Base-by-base conservation (phyloP, 1,140 invertebrate species). In the Conus ventricosus region DNA sequence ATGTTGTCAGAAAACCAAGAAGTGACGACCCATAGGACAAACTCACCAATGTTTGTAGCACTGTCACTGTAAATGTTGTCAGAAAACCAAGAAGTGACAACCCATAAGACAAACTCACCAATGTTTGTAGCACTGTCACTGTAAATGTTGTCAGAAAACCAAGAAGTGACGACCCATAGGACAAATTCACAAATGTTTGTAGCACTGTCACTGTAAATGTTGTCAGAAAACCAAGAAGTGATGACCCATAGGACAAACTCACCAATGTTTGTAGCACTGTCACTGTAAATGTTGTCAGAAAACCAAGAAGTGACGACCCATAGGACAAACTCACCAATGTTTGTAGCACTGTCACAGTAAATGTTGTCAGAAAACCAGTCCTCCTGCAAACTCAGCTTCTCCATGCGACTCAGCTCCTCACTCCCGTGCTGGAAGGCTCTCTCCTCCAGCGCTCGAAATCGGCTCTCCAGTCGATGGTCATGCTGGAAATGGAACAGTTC, bases 401-500 rank as follows among this genome's bases (percentile, higher is more conserved):
- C 91, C 6, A 67, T 67, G 71, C 88, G 88, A 3, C 80, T 39
- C n/a, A 57, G 23, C 5, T 88, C 87, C 2, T 67, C 81, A 20
- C 39, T 67, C 2, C 27, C 39, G 13, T 54, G 55, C 51, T 91
- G 89, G 80, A 80, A 87, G 4, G 91, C 91, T 80, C 87, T 91
- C 51, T 91, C 90, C 84, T 93, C 93, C 63, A 93, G 87, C 51
- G 67, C 84, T 54, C 88, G 27, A 80, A 93, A 93, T 55, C 92
- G 89, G 88, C 85, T 85, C 76, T 93, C 93, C 53, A 93, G 25
- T 88, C 90, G 87, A 84, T 88, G 90, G 85, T 93, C 93, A 90
- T 87, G 90, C 92, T 93, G 78, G 11, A 88, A 90, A 60, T 39
- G 71, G n/a, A n/a, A 39, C 39, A 39, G 39, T 39, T 39, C 39